Percentiles rank a stretch among this genome's conserved stretches.
These are phyloP conservation scores for Calameuta filiformis DNA, from an alignment of 2,888 invertebrate species.

Conservation along the genomic window DNA sequence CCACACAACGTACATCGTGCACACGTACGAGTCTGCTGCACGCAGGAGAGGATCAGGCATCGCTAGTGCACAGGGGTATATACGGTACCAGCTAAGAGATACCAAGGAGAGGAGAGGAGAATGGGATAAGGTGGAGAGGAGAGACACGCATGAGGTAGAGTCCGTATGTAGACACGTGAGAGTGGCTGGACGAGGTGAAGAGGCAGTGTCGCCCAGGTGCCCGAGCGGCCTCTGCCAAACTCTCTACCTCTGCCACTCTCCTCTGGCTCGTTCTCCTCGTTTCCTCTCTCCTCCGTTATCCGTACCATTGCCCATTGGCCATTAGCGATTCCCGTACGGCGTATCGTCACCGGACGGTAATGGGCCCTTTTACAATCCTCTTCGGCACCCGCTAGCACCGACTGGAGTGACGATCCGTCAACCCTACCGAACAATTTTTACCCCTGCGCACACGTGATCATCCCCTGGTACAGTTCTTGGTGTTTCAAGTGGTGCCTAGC, in stretches of 20 bases:
- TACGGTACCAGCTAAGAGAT: not conserved
- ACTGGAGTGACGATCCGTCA: not conserved
- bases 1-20: not conserved
- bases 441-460: not conserved
- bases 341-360: constrained; percentile 1
- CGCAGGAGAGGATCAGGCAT: not conserved
- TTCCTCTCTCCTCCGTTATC: constrained; percentile 40
- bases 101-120: constrained; percentile 26
- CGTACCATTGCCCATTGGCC: constrained; percentile 39
- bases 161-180: not conserved
- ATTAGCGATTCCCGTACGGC: constrained; percentile 46
- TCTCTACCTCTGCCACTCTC: constrained; percentile 20
- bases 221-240: constrained; percentile 4
- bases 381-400: not conserved
- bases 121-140: constrained; percentile 14
- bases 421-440: not conserved
- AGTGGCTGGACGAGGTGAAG: constrained; percentile 35
- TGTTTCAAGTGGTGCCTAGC: not conserved
- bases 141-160: not conserved
- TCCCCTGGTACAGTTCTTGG: not conserved
- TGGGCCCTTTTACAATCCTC: constrained; percentile 1
- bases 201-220: constrained; percentile 55
- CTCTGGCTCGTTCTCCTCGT: constrained; percentile 24
- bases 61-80: not conserved
- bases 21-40: not conserved